Base-by-base conservation (phyloP, 2,113 vertebrate species). In the Hemiprocne comata region DNA sequence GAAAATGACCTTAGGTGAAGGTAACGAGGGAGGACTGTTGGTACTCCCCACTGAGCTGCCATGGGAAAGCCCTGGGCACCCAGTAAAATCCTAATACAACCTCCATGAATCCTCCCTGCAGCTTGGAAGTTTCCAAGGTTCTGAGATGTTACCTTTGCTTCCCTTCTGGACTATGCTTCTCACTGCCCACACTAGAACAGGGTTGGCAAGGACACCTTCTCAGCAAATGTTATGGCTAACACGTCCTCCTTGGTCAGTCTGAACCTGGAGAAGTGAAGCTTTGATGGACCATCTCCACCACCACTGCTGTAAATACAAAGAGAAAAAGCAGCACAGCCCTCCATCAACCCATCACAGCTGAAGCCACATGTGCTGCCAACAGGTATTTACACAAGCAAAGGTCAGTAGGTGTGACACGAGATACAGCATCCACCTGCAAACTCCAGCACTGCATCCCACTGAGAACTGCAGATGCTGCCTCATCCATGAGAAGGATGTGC, bases 1-100 rank as follows among this genome's bases (percentile, higher is more conserved):
- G 85, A 93, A 94, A 94, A 46, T 80, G 90, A 96, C 83, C 74
- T 90, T 57, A 94, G 13, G 31, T 6, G 48, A 87, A 61, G 54
- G 83, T 29, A 89, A 70, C 9, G 29, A 71, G 82, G 65, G 25
- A 92, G 55, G 79, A 25, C 36, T 65, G 21, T 6, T 19, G 15
- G 48, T 29, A n/a, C 2, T 42, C 20, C 28, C 34, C 50, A 17
- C 1, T 18, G 26, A 72, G 42, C 54, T 34, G 57, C 36, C 1
- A 0, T 12, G 38, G 83, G 55, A 87, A 94, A 93, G 67, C 29
- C 48, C 57, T 69, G 36, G 9, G 33, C 71, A 61, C 31, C 19
- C 57, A 46, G 36, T 18, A 76, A 93, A 95, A 86, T 17, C 57
- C 61, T 24, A 46, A 46, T 9, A 21, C 17, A 23, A 17, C 24